A percentile compares a stretch with the other conserved stretches of the same genome.
phyloP scores from a whole-genome alignment of 1,140 invertebrate species.

The Drosophila paulistorum region DNA sequence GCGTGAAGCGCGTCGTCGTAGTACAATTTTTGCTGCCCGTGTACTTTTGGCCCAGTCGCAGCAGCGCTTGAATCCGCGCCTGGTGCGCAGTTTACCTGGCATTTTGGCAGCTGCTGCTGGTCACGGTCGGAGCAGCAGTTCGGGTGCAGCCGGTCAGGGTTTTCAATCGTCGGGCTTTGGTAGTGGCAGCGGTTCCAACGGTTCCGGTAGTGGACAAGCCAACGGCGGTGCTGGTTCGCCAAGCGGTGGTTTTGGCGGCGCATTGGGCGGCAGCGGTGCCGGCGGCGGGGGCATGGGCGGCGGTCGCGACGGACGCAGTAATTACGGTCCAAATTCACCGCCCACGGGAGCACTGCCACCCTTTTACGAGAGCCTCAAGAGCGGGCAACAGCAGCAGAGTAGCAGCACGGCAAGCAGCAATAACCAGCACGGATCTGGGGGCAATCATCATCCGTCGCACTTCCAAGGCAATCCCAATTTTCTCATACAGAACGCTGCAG shows the following conservation, averaged over 20 bases:
- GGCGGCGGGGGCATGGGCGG: constrained; percentile 89
- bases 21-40: constrained; percentile 73
- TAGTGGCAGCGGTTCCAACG: constrained; percentile 74
- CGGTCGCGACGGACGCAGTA: constrained; percentile 89
- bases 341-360: constrained; percentile 92
- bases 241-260: constrained; percentile 84
- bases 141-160: constrained; percentile 82
- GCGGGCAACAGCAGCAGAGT: constrained; percentile 85
- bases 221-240: constrained; percentile 84
- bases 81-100: constrained; percentile 78
- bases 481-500: constrained; percentile 83
- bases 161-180: constrained; percentile 79
- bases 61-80: constrained; percentile 83
- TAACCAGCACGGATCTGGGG: constrained; percentile 50
- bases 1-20: constrained; percentile 71
- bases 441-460: constrained; percentile 85
- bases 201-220: constrained; percentile 84
- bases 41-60: constrained; percentile 74
- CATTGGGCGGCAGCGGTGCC: constrained; percentile 85
- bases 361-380: constrained; percentile 92
- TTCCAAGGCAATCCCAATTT: constrained; percentile 87
- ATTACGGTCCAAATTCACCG: constrained; percentile 92
- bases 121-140: constrained; percentile 87
- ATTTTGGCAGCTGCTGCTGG: constrained; percentile 89
- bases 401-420: constrained; percentile 47